phyloP scores from a whole-genome alignment of 2,888 invertebrate genomes.

The Mystacides longicornis region DNA sequence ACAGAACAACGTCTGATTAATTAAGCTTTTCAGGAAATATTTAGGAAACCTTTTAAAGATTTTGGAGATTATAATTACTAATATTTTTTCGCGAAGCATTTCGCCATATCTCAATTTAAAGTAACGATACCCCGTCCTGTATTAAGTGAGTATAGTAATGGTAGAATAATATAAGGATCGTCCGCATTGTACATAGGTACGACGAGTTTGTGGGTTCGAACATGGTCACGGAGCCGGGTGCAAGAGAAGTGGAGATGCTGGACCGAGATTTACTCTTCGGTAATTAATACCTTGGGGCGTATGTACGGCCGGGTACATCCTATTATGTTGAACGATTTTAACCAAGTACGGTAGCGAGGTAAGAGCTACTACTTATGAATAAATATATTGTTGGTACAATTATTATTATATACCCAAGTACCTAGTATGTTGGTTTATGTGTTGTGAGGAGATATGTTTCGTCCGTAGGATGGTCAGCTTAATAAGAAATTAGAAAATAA shows the following conservation, averaged over 20 bases:
- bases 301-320: constrained; percentile 10
- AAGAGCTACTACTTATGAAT: constrained; percentile 1
- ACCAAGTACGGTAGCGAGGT: not conserved
- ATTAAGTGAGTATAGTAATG: not conserved
- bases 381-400: not conserved
- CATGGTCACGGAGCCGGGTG: constrained; percentile 14
- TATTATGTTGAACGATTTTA: constrained; percentile 4
- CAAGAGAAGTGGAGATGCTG: constrained; percentile 17
- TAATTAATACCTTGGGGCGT: constrained; percentile 26
- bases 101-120: no score
- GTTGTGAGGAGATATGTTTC: no score
- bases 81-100: no score
- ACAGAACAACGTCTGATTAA: no score
- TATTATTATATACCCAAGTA: not conserved
- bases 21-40: no score
- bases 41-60: no score
- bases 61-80: no score
- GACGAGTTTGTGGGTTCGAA: constrained; percentile 1
- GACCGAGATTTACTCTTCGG: constrained; percentile 22
- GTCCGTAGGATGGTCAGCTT: not conserved
- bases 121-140: no score
- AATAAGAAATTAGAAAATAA: constrained; percentile 2
- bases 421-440: not conserved
- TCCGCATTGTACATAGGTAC: constrained; percentile 1
- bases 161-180: constrained; percentile 1